Evolutionary conservation across 2,888 invertebrate genomes (phyloP).

Genomic region (Agrotis segetum): DNA sequence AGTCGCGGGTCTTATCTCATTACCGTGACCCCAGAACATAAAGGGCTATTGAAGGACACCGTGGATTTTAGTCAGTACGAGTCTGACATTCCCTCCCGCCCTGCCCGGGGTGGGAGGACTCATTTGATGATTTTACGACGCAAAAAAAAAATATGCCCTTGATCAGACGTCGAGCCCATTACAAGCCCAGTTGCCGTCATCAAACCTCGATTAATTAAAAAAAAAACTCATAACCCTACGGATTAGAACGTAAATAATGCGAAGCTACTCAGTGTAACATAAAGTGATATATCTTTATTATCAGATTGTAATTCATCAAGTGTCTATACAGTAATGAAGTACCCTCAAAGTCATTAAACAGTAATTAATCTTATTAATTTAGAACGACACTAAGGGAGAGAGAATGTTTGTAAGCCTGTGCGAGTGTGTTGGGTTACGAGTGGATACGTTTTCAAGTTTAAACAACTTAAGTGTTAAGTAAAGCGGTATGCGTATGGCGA

Average conservation of each 20-base stretch:
- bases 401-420: constrained; percentile 36
- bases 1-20: no score
- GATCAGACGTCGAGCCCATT: no score
- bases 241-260: constrained; percentile 37
- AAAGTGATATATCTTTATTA: constrained; percentile 53
- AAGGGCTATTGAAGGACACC: no score
- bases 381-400: constrained; percentile 36
- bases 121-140: no score
- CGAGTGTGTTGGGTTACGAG: constrained; percentile 3
- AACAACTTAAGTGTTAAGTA: background rate
- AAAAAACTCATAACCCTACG: background rate
- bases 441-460: background rate
- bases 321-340: constrained; percentile 56
- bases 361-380: constrained; percentile 62
- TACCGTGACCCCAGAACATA: no score
- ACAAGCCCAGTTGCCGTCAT: no score
- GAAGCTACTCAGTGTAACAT: constrained; percentile 22
- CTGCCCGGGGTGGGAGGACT: no score
- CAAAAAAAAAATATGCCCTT: no score
- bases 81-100: no score
- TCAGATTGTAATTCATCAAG: constrained; percentile 60
- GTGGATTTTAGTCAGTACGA: no score
- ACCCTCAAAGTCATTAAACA: constrained; percentile 56
- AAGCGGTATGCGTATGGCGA: no score
- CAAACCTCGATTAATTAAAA: no score